Evolutionary conservation across 2,797 vertebrate species (phyloP), one percentile per base, ranked within the genome.

Genomic region (Platalea minor): DNA sequence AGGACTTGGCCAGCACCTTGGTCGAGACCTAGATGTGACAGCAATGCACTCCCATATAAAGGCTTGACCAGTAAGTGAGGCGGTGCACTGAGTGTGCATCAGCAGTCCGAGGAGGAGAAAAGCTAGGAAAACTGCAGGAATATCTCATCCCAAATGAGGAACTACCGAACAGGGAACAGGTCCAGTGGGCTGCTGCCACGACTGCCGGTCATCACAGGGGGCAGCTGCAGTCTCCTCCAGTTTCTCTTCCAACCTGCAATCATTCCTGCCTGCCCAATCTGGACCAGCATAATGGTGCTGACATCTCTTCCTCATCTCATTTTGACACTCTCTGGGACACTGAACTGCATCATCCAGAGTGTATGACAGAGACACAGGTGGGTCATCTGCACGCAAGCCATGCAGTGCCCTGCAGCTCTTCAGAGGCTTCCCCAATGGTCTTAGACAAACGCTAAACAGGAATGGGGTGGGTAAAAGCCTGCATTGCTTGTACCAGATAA

Each of bases 11-110:
- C 3, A 5, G 35, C 37, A 59, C 17, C 43, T 43, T 13, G 48
- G 51, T 33, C 0, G 3, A 70, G 37, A 29, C 18, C 8, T 14
- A 17, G 35, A 64, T 5, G 5, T 14, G 12, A 24, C 1, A 4
- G 50, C 3, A 4, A n/a, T 4, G 11, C 14, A 9, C 33, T 72
- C 43, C 18, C 57, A 70, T 24, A 7, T 23, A 31, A 26, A 31
- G 25, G 26, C 37, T 41, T 54, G 28, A 59, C 17, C 64, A 33
- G 12, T 5, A 46, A 74, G 63, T 54, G 43, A 19, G 26, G 33
- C 1, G 1, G 29, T 46, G 46, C 28, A 13, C 11, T 15, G 46
- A 37, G 37, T 2, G 0, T 50, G 31, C 46, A 56, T 24, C 21
- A 26, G 25, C 21, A 68, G 54, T 14, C 31, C 0, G 2, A 45